Base-by-base conservation (phyloP, 2,888 invertebrate genomes). In the Ochlodes sylvanus region DNA sequence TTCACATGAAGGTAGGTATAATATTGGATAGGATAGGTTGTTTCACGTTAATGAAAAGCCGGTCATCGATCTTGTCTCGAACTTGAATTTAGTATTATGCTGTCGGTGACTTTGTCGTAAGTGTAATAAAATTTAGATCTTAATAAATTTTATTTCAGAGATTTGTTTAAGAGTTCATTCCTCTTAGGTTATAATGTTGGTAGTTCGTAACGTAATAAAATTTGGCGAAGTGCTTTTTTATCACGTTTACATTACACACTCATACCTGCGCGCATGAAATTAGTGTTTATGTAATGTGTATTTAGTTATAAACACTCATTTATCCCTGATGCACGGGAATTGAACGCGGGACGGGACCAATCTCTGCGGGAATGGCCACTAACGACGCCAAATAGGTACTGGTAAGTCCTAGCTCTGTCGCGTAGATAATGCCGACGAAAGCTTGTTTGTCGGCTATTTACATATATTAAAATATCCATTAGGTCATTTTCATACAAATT, bases 101-200 rank as follows among this genome's bases (percentile, higher is more conserved):
- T 60, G 60, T 60, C 66, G 54, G 54, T 60, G 60, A 66, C 66
- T 66, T 17, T 54, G 21, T 7, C 38, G 50, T 58, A 52, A 41
- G 52, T 17, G 58, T 65, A 52, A 47, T 44, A 65, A 58, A 58
- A 54, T 58, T 65, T 58, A 17, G 41, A 27, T 58, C 27, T 34
- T 17, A 42, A 27, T 58, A 58, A 9, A 65, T 65, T 65, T 65
- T 21, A 38, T 58, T 32, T 19, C 9, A 14, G 32, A n/a, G 19
- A 47, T 60, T 60, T 60, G 12, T 41, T 14, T 41, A 27, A 7
- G 38, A 58, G 58, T 52, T 65, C 60, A 15, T 66, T 66, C 42
- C 41, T 60, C 66, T 60, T 66, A 10, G 38, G 38, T 38, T 21
- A 60, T 60, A 50, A 27, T 19, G 27, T 56, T 42, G 9, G 32